These are phyloP conservation scores for Papilio elwesi DNA, from an alignment of 2,888 invertebrate genomes.

Conservation along the genomic window DNA sequence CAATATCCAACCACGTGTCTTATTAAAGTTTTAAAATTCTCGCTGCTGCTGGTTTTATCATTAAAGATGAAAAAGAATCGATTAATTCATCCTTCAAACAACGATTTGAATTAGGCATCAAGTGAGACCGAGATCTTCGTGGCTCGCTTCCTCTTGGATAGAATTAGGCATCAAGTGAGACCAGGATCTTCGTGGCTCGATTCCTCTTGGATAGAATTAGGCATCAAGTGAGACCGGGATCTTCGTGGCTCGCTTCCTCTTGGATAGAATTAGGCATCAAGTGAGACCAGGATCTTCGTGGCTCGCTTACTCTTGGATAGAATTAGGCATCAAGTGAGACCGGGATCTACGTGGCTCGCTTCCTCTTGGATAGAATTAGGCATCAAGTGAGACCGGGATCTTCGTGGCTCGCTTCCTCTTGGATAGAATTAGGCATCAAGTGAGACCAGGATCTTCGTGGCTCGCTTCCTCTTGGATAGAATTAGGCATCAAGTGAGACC, in stretches of 20 bases:
- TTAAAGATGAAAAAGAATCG: no score
- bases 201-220: background rate
- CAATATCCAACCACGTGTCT: no score
- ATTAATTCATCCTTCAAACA: no score
- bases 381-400: background rate
- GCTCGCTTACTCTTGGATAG: background rate
- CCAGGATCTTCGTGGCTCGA: background rate
- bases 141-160: no score
- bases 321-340: background rate
- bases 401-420: background rate
- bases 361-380: background rate
- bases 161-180: background rate
- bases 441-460: background rate
- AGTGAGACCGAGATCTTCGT: no score
- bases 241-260: background rate
- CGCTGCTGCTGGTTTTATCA: no score
- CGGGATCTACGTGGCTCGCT: background rate
- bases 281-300: background rate
- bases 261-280: background rate
- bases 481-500: background rate
- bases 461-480: background rate
- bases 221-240: background rate
- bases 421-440: background rate
- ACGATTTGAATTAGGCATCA: no score
- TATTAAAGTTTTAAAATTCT: no score